A percentile compares a stretch with the other conserved stretches of the same genome.
These are phyloP conservation scores for Thunnus thynnus DNA, from an alignment of 2,113 vertebrate species.

Conservation along the genomic window DNA sequence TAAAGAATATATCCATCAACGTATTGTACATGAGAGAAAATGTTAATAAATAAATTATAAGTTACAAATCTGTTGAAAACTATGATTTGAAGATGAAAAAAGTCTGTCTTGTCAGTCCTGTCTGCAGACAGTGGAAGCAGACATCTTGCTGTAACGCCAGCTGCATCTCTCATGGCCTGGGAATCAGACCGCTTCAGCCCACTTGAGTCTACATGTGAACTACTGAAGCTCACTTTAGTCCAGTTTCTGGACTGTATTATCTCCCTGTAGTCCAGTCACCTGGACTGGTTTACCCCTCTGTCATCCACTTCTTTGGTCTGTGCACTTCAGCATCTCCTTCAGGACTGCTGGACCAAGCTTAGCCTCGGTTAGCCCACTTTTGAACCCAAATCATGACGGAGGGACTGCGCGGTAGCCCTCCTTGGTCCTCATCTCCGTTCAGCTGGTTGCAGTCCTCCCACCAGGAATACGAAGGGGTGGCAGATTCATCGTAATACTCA, in stretches of 20 bases:
- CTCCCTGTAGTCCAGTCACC: constrained; percentile 31
- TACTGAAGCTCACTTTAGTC: constrained; percentile 41
- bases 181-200: constrained; percentile 49
- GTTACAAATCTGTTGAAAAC: constrained; percentile 82
- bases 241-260: constrained; percentile 47
- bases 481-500: constrained; percentile 64
- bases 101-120: constrained; percentile 67
- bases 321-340: constrained; percentile 15
- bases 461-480: constrained; percentile 42
- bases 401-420: constrained; percentile 13
- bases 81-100: constrained; percentile 78
- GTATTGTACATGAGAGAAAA: constrained; percentile 78
- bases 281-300: constrained; percentile 30
- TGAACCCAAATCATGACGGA: constrained; percentile 9
- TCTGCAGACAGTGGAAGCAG: constrained; percentile 69
- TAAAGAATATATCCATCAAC: constrained; percentile 77
- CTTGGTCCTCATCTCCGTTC: constrained; percentile 25
- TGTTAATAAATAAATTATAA: constrained; percentile 76
- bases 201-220: constrained; percentile 39
- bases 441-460: constrained; percentile 17
- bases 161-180: constrained; percentile 50
- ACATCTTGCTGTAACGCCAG: constrained; percentile 53
- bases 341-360: constrained; percentile 3
- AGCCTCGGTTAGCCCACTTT: constrained; percentile 26
- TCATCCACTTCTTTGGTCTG: constrained; percentile 44